Evolutionary conservation across 2,888 invertebrate species (phyloP), one percentile per base, ranked within the genome.

Genomic region (Notodonta dromedarius): DNA sequence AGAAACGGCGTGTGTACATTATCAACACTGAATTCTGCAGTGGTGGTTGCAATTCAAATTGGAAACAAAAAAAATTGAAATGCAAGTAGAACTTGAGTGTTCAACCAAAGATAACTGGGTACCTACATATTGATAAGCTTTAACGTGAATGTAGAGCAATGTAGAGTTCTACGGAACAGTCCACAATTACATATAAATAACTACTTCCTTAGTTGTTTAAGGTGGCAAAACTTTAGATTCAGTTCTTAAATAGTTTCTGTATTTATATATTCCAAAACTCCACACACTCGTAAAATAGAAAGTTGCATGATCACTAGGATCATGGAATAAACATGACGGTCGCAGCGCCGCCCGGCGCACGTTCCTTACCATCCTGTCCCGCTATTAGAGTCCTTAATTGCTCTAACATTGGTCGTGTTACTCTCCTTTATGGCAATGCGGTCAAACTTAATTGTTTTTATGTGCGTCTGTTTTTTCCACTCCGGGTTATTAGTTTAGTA

Each of bases 361-460:
- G 88, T 85, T 79, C 81, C 73, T 61, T 65, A 67, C 84, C 78
- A 85, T 86, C 86, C 89, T 86, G 87, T 91, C 88, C 90, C 88
- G 89, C 88, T 87, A 90, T 92, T 90, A 92, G 87, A 83, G 82
- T 86, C 88, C 88, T 91, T 92, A 91, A 93, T 93, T 91, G 89
- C 87, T 86, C 86, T 84, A 66, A 80, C 85, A 88, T 90, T 89
- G 91, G 88, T 88, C 84, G 83, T 88, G 91, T 89, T 91, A 89
- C 88, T 88, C 85, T 88, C 85, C 85, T 89, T 90, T 91, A 92
- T 90, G 90, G 93, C 90, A 90, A 89, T 83, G 91, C 90, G 93
- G 91, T 89, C 90, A 88, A 87, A 87, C 84, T 84, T 91, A 89
- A 93, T 92, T 91, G 91, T 90, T 90, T 93, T 92, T 90, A 93